Evolutionary conservation across 2,888 invertebrate genomes (phyloP), one percentile per base, ranked within the genome.

Genomic region (Hecatera dysodea): DNA sequence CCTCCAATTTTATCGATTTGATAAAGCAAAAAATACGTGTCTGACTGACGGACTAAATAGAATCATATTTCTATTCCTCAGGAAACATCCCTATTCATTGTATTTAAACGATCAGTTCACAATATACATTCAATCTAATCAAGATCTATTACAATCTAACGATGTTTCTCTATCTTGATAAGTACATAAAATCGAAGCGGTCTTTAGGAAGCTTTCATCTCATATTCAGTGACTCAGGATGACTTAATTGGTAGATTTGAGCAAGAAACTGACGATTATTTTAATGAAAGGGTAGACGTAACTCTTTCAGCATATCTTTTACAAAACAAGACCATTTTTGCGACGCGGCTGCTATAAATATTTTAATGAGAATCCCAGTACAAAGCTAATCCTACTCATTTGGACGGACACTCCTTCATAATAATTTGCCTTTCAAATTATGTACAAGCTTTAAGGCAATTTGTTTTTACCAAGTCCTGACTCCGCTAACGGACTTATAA

Each of bases 321-420:
- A 80, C 82, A 84, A 80, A 80, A 88, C 82, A 80, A 84, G 81
- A 80, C 75, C 81, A 87, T 86, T 87, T 87, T 88, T 87, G 82
- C 79, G 78, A 84, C 65, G 76, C 72, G 77, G 75, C 83, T 78
- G 86, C 86, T 89, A 88, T 91, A 88, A 92, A 92, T 91, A 92
- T 91, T 91, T 89, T 87, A 90, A 90, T 88, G 86, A 88, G 86
- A 82, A 79, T 79, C 84, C 74, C 82, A 81, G 85, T 88, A 87
- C 88, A 88, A 90, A 91, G 90, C 85, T 91, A 90, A 92, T 91
- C 90, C 80, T 75, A 84, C 86, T 87, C 89, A 89, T 90, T 91
- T 89, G 85, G 86, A 86, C 85, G 86, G 89, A 87, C 90, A 86
- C 83, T 87, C 86, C 80, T 88, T 90, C 85, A 86, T 89, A 86